A percentile compares a stretch with the other conserved stretches of the same genome.
Evolutionary conservation across 2,888 invertebrate genomes (phyloP).

Genomic region (Leptura quadrifasciata): DNA sequence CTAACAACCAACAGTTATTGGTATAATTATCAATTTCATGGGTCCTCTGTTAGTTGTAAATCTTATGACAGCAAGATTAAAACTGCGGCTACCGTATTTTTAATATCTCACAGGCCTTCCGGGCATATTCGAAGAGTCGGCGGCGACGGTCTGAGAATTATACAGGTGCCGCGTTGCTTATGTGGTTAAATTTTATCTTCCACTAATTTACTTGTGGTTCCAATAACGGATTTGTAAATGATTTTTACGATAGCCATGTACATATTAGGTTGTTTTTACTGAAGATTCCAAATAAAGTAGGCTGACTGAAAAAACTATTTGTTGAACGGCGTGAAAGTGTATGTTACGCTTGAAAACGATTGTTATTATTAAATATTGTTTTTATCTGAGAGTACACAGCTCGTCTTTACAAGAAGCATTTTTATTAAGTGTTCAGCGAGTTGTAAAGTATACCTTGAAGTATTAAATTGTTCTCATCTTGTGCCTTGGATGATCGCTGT

Average conservation of each 20-base stretch:
- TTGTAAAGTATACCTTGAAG: too few species aligned
- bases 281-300: neutral
- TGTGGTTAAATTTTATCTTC: slow-evolving; percentile 9
- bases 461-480: too few species aligned
- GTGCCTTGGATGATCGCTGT: too few species aligned
- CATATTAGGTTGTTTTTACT: neutral
- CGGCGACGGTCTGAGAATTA: neutral
- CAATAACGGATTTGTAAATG: slow-evolving; percentile 15
- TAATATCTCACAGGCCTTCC: neutral
- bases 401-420: neutral
- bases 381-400: neutral
- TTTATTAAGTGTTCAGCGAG: slow-evolving; percentile 11
- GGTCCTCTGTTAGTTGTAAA: slow-evolving; percentile 5
- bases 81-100: slow-evolving; percentile 9
- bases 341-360: neutral
- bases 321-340: neutral
- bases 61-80: slow-evolving; percentile 13
- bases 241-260: neutral
- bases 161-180: neutral
- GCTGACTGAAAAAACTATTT: neutral
- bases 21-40: slow-evolving; percentile 16
- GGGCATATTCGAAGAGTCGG: neutral
- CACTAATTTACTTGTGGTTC: slow-evolving; percentile 8
- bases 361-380: slow-evolving; percentile 14
- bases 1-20: neutral